Conservation (phyloP, 2,888 invertebrate genomes). For the Pyralis farinalis region DNA sequence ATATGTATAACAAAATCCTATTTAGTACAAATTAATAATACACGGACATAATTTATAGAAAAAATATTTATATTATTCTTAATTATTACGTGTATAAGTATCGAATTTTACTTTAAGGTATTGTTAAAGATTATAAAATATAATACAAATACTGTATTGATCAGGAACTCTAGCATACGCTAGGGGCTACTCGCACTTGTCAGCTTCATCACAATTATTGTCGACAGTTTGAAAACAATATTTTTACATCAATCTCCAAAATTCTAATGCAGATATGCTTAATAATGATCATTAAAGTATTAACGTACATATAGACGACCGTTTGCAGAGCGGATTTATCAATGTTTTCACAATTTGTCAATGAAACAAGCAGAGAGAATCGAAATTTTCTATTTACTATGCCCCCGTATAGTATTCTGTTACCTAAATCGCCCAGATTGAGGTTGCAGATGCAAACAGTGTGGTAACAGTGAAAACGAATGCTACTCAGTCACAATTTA, state of each 20-base stretch:
- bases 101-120: no score
- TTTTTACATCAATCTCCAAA: conserved; percentile 16
- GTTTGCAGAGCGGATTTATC: conserved; percentile 15
- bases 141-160: no score
- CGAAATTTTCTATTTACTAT: neutral
- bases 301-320: conserved; percentile 9
- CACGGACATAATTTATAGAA: no score
- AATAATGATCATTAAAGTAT: conserved; percentile 15
- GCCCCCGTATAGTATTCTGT: conserved; percentile 20
- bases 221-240: neutral
- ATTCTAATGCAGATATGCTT: conserved; percentile 13
- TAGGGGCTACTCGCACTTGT: no score
- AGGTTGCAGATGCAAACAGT: conserved; percentile 37
- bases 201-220: no score
- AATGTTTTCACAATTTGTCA: no score
- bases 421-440: conserved; percentile 37
- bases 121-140: no score
- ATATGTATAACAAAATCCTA: no score
- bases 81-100: no score
- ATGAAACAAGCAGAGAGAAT: conserved; percentile 9
- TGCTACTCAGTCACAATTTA: conserved; percentile 31
- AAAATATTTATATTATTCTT: no score
- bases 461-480: conserved; percentile 41
- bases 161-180: no score
- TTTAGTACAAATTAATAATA: no score